A percentile compares a stretch with the other conserved stretches of the same genome.
These are phyloP conservation scores for Nycticebus coucang DNA, from an alignment of 2,113 vertebrate genomes.

Conservation along the genomic window DNA sequence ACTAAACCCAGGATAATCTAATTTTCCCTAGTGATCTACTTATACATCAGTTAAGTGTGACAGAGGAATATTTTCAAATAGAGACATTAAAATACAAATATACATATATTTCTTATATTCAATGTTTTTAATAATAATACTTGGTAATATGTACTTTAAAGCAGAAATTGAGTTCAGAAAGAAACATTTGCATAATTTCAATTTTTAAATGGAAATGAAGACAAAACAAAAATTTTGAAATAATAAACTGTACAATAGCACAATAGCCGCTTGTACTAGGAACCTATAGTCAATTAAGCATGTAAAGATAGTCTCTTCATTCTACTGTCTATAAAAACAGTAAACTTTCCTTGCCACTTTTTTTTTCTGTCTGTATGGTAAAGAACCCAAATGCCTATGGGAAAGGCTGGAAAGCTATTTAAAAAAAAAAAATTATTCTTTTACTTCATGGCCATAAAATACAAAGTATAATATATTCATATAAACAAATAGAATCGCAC, in stretches of 20 bases:
- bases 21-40: not conserved
- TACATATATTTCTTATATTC: not conserved
- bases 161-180: not conserved
- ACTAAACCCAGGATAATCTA: not conserved
- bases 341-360: not conserved
- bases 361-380: not conserved
- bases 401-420: not conserved
- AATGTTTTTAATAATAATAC: not conserved
- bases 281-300: not conserved
- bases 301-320: not conserved
- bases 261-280: not conserved
- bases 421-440: not conserved
- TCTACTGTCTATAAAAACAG: not conserved
- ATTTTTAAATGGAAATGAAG: conserved; percentile 13
- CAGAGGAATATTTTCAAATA: not conserved
- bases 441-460: not conserved
- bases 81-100: not conserved
- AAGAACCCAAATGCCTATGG: not conserved
- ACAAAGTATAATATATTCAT: not conserved
- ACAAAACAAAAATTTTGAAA: not conserved
- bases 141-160: not conserved
- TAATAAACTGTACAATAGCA: not conserved
- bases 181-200: not conserved
- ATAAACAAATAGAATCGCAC: not conserved
- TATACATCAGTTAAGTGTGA: not conserved